Base-by-base conservation (phyloP, 2,888 invertebrate genomes). In the Thecocarcelia acutangulata region DNA sequence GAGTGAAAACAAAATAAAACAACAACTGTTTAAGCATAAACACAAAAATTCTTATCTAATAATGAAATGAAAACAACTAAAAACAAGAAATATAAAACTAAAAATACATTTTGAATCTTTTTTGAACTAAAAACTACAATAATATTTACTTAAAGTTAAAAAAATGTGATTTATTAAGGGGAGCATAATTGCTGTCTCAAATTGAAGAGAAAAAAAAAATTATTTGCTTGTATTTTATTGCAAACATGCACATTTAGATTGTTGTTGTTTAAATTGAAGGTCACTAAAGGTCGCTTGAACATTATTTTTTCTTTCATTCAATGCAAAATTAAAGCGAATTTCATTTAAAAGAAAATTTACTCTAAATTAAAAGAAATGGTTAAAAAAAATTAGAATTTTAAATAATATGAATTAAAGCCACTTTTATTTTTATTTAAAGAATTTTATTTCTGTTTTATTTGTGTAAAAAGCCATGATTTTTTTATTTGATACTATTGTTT, bases 271-370 rank as follows among this genome's bases (percentile, higher is more conserved):
- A 15, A 75, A 61, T 50, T 83, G 76, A 83, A 83, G 83, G 83
- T 83, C 76, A 80, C 68, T 76, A 42, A 83, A 83, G 83, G 83
- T 83, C 83, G 83, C 64, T 73, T 61, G 24, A 76, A 66, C 59
- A 64, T 80, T 70, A 40, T 15, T 48, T 19, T 59, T 40, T 66
- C 70, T 52, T 58, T 69, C 68, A 68, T 28, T 48, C 8, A 15
- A 33, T 40, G 40, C 42, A 48, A 42, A 48, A 21, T 58, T 15
- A 44, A 72, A 72, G 42, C 40, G 24, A 52, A 24, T 52, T 50
- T 54, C 3, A 37, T 5, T 64, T 64, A 1, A 37, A 48, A 17
- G 3, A 33, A 64, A 37, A 15, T 66, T 21, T 21, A 50, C 19
- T 40, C 3, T 37, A 28, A 19, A 50, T 37, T 4, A 28, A 33